These are phyloP conservation scores for Bufo bufo DNA, from an alignment of 2,113 vertebrate species.

Conservation along the genomic window DNA sequence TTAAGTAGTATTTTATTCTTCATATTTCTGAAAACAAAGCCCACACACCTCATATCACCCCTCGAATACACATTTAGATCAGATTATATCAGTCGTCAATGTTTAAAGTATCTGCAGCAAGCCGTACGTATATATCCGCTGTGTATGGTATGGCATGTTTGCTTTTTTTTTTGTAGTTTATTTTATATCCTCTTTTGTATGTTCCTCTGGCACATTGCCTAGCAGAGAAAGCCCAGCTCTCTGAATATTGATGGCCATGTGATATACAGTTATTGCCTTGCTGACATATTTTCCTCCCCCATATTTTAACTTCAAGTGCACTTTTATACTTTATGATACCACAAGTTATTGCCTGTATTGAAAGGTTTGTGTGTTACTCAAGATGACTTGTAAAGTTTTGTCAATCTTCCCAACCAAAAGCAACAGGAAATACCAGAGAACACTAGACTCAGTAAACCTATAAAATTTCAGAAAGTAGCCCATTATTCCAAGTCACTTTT, in stretches of 20 bases:
- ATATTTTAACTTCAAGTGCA: conserved; percentile 66
- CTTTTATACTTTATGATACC: conserved; percentile 73
- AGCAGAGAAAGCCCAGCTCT: conserved; percentile 57
- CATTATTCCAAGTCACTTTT: conserved; percentile 90
- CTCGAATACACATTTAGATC: not conserved
- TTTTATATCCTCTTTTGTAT: conserved; percentile 11
- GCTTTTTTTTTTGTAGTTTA: not conserved
- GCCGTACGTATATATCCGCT: not conserved
- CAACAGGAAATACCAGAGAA: conserved; percentile 96
- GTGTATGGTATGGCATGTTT: conserved; percentile 2
- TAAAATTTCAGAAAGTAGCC: conserved; percentile 88
- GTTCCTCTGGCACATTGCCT: conserved; percentile 10
- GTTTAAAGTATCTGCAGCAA: not conserved
- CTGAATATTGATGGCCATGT: conserved; percentile 59
- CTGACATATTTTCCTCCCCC: conserved; percentile 62
- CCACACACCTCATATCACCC: not conserved
- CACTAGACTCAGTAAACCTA: conserved; percentile 91
- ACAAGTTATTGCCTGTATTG: conserved; percentile 80
- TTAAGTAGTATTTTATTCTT: not conserved
- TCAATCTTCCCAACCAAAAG: conserved; percentile 83
- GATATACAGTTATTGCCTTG: conserved; percentile 62
- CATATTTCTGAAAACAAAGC: not conserved
- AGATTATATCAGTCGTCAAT: not conserved
- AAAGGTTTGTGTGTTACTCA: conserved; percentile 83
- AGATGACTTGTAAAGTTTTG: conserved; percentile 89